Percentiles rank a stretch among this genome's conserved stretches.
Evolutionary conservation across 1,140 invertebrate species (phyloP).

Genomic region (Acromyrmex heyeri): DNA sequence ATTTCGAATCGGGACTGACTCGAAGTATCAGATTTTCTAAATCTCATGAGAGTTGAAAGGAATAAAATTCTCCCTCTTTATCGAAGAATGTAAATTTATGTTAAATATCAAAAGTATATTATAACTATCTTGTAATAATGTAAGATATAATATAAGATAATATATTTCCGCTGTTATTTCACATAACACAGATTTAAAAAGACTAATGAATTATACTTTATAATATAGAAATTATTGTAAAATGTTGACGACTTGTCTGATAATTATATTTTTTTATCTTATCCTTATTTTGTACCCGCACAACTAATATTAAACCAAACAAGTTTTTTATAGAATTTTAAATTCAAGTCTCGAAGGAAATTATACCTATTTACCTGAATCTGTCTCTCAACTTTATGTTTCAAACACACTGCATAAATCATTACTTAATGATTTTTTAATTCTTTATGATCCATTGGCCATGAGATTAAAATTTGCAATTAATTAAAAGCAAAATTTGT

Average conservation of each 20-base stretch:
- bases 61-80: constrained; percentile 63
- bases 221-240: neutral
- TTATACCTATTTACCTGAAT: neutral
- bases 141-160: neutral
- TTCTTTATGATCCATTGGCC: neutral
- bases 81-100: constrained; percentile 40
- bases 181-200: neutral
- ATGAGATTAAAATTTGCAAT: constrained; percentile 53
- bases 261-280: neutral
- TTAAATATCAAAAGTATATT: neutral
- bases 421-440: constrained; percentile 19
- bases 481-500: constrained; percentile 56
- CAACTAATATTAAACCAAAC: neutral
- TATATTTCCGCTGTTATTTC: neutral
- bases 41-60: constrained; percentile 67
- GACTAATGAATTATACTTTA: neutral
- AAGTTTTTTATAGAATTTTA: neutral
- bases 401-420: neutral
- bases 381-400: neutral
- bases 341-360: neutral
- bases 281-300: neutral
- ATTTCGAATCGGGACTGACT: constrained; percentile 30
- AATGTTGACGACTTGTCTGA: neutral
- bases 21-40: constrained; percentile 77
- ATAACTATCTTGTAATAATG: neutral